Percentiles rank a stretch among this genome's conserved stretches.
phyloP scores from a whole-genome alignment of 2,113 vertebrate genomes.

The Oncorhynchus mykiss region DNA sequence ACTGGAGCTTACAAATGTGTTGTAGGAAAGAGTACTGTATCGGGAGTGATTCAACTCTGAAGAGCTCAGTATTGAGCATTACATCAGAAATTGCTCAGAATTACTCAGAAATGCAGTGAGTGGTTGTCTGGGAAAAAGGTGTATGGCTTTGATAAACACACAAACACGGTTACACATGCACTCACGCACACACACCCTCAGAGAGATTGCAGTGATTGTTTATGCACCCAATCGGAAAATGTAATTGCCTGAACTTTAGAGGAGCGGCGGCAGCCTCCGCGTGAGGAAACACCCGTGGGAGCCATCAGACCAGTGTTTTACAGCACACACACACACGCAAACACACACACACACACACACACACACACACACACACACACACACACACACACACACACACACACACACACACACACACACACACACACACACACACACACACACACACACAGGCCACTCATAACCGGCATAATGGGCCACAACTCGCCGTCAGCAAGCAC shows the following conservation, averaged over 20 bases:
- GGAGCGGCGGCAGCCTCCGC: slow-evolving; percentile 54
- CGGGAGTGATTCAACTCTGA: no score
- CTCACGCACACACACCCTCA: neutral
- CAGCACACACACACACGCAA: slow-evolving; percentile 19
- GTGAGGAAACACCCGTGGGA: slow-evolving; percentile 48
- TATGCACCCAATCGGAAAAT: slow-evolving; percentile 59
- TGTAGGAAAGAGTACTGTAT: no score
- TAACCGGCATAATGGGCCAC: slow-evolving; percentile 18
- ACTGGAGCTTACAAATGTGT: no score
- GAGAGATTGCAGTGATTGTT: slow-evolving; percentile 27
- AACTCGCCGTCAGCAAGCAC: slow-evolving; percentile 55
- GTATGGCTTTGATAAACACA: neutral
- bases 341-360: slow-evolving; percentile 17
- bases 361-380: slow-evolving; percentile 22
- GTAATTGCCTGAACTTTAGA: slow-evolving; percentile 72
- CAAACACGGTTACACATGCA: slow-evolving; percentile 2
- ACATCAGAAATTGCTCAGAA: no score
- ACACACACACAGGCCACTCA: slow-evolving; percentile 28
- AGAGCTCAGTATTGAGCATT: no score
- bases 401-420: slow-evolving; percentile 23
- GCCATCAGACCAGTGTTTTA: slow-evolving; percentile 51
- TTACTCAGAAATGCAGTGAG: no score
- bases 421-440: slow-evolving; percentile 26
- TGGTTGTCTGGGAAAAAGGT: no score
- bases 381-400: slow-evolving; percentile 22